A percentile compares a stretch with the other conserved stretches of the same genome.
Evolutionary conservation across 2,113 vertebrate genomes (phyloP).

Genomic region (Aldabrachelys gigantea): DNA sequence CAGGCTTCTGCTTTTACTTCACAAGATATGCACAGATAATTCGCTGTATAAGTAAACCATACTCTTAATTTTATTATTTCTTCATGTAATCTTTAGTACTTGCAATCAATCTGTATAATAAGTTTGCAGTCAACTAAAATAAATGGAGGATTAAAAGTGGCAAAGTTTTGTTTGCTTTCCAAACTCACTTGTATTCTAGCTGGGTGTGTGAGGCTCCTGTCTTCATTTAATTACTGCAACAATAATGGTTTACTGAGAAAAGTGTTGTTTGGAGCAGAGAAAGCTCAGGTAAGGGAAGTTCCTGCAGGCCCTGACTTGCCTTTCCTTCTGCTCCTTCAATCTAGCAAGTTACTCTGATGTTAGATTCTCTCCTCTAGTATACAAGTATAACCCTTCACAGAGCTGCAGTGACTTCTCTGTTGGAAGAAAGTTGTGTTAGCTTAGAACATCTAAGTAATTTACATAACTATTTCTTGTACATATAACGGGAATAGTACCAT

Average conservation of each 20-base stretch:
- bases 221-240: not conserved
- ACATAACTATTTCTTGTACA: not conserved
- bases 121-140: not conserved
- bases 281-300: not conserved
- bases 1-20: not conserved
- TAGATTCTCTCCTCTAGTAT: not conserved
- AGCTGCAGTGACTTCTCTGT: not conserved
- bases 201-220: not conserved
- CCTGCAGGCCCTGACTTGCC: not conserved
- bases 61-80: not conserved
- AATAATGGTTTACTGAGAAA: not conserved
- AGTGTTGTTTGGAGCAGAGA: not conserved
- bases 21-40: not conserved
- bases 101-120: not conserved
- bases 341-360: not conserved
- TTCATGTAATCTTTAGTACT: not conserved
- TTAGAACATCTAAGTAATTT: not conserved
- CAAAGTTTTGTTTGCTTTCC: not conserved
- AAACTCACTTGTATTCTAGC: not conserved
- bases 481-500: not conserved
- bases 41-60: not conserved
- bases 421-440: not conserved
- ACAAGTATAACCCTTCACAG: not conserved
- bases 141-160: not conserved
- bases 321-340: not conserved